Evolutionary conservation across 2,888 invertebrate species (phyloP).

Genomic region (Luperina testacea): DNA sequence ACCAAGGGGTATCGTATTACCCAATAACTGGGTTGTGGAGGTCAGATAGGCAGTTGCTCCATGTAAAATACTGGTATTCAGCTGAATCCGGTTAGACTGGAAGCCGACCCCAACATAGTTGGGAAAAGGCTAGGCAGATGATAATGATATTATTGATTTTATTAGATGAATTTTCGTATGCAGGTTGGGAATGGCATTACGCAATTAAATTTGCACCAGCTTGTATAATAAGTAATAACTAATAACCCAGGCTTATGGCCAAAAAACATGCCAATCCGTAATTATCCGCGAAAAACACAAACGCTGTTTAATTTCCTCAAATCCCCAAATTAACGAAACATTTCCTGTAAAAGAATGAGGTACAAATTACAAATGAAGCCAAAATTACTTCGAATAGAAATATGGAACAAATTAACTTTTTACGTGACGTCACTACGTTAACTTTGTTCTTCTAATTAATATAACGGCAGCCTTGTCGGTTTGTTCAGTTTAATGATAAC

Average conservation of each 20-base stretch:
- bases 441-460: conserved; percentile 33
- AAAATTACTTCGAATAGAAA: conserved; percentile 32
- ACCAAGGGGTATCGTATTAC: no score
- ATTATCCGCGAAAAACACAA: neutral
- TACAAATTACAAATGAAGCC: conserved; percentile 20
- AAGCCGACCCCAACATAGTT: no score
- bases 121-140: no score
- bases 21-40: no score
- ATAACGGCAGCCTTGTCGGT: conserved; percentile 17
- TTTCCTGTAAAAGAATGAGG: conserved; percentile 7
- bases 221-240: no score
- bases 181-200: no score
- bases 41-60: no score
- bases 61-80: no score
- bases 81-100: no score
- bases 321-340: neutral
- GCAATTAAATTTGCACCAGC: neutral
- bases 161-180: no score
- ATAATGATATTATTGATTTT: no score
- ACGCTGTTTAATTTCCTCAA: neutral
- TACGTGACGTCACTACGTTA: conserved; percentile 5
- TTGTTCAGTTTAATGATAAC: conserved; percentile 17
- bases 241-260: neutral
- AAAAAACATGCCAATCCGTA: neutral
- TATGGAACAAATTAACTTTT: conserved; percentile 31